Conservation (phyloP, 2,888 invertebrate species). For the Muschampia plurimacula region DNA sequence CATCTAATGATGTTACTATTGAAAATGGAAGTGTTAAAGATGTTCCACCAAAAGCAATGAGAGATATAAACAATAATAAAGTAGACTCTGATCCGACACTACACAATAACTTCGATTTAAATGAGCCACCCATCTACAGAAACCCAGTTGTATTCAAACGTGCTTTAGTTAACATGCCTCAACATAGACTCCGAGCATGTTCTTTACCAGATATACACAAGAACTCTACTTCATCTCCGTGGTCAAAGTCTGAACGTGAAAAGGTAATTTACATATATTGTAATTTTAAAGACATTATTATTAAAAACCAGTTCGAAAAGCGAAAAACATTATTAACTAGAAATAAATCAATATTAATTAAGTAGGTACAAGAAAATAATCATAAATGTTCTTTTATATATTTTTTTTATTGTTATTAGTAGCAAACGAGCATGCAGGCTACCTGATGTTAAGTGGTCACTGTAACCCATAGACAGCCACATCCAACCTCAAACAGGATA, state of each 20-base stretch:
- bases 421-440: too few relatives aligned
- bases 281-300: too few relatives aligned
- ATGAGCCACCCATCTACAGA: slow-evolving; percentile 88
- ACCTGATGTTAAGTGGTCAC: too few relatives aligned
- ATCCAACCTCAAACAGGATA: too few relatives aligned
- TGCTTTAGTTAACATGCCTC: slow-evolving; percentile 92
- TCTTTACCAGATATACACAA: slow-evolving; percentile 96
- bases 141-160: slow-evolving; percentile 94
- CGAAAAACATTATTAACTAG: too few relatives aligned
- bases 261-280: slow-evolving; percentile 72
- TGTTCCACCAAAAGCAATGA: slow-evolving; percentile 36
- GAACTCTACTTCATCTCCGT: slow-evolving; percentile 90
- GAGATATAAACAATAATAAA: slow-evolving; percentile 36
- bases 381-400: too few relatives aligned
- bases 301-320: too few relatives aligned
- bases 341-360: too few relatives aligned
- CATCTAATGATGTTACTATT: neutral
- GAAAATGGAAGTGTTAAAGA: slow-evolving; percentile 8
- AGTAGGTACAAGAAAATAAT: too few relatives aligned
- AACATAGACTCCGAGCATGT: slow-evolving; percentile 92
- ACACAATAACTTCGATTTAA: slow-evolving; percentile 67
- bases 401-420: too few relatives aligned
- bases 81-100: neutral
- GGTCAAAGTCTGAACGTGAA: slow-evolving; percentile 85
- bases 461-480: too few relatives aligned